These are phyloP conservation scores for Paralvinella palmiformis DNA, from an alignment of 1,140 invertebrate species.

Conservation along the genomic window DNA sequence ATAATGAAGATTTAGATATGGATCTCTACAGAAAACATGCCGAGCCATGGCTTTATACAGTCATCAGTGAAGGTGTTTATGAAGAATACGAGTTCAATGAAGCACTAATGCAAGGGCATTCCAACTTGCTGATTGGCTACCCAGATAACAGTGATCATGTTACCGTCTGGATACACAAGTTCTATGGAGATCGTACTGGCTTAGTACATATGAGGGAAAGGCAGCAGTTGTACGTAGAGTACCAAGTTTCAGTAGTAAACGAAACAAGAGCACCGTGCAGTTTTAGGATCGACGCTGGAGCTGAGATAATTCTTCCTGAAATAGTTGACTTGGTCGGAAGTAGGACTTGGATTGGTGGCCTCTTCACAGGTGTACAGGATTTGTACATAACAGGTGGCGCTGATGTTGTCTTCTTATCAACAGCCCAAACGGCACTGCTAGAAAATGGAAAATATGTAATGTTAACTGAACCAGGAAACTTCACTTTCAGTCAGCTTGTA, in stretches of 20 bases:
- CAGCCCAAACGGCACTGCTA: conserved; percentile 31
- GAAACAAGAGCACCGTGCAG: conserved; percentile 35
- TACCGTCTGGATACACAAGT: conserved; percentile 27
- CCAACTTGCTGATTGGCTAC: conserved; percentile 34
- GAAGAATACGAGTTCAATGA: conserved; percentile 35
- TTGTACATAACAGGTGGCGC: conserved; percentile 27
- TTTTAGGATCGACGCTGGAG: conserved; percentile 30
- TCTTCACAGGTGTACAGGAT: conserved; percentile 29
- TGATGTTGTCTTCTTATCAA: conserved; percentile 30
- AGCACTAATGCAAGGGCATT: conserved; percentile 28
- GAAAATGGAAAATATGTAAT: conserved; percentile 29
- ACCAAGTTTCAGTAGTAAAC: conserved; percentile 31
- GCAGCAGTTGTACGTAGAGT: conserved; percentile 33
- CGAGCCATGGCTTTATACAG: conserved; percentile 34
- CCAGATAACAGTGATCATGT: conserved; percentile 24
- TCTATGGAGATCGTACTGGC: conserved; percentile 33
- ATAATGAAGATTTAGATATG: conserved; percentile 32
- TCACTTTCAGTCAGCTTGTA: conserved; percentile 26
- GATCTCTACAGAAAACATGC: conserved; percentile 29
- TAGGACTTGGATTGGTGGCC: conserved; percentile 31
- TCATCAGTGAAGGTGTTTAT: conserved; percentile 26
- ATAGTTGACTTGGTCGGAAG: conserved; percentile 29
- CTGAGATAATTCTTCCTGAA: conserved; percentile 32
- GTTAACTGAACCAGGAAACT: conserved; percentile 32
- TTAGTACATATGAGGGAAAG: conserved; percentile 29